Conservation (phyloP, 2,113 vertebrate genomes). For the Phylloscopus trochilus region DNA sequence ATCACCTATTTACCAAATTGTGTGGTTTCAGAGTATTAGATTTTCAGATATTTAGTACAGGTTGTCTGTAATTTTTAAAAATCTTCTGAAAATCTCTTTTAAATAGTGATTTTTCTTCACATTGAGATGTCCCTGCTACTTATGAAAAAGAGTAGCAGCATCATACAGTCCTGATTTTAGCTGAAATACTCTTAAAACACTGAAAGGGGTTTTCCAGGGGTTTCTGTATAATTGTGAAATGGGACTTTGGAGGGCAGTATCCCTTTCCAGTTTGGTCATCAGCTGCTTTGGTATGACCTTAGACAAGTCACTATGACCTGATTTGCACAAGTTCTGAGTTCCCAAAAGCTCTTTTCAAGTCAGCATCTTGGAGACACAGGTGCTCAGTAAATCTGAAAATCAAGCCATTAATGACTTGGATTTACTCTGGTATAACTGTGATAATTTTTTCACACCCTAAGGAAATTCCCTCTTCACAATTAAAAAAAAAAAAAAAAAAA, state of each 20-base stretch:
- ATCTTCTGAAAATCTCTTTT: not conserved
- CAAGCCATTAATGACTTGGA: not conserved
- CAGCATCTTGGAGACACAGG: not conserved
- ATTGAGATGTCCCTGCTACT: not conserved
- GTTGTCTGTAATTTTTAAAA: not conserved
- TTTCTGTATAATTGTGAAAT: not conserved
- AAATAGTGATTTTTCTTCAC: not conserved
- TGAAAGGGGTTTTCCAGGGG: not conserved
- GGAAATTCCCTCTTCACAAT: not conserved
- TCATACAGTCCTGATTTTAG: not conserved
- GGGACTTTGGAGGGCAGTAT: not conserved
- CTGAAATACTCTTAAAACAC: not conserved
- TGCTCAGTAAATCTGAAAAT: constrained; percentile 4
- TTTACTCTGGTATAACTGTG: not conserved
- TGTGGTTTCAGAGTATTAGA: not conserved
- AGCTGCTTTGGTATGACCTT: not conserved
- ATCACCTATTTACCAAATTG: not conserved
- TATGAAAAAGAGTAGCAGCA: not conserved
- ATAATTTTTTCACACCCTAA: not conserved
- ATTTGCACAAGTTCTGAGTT: not conserved
- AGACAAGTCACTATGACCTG: not conserved
- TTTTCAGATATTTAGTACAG: not conserved
- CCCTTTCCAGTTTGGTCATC: not conserved
- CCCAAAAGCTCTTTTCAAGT: not conserved
- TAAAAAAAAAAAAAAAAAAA: fast-evolving